Percentiles rank a stretch among this genome's conserved stretches.
phyloP scores from a whole-genome alignment of 2,888 invertebrate genomes.

The Cacoxenus indagator region DNA sequence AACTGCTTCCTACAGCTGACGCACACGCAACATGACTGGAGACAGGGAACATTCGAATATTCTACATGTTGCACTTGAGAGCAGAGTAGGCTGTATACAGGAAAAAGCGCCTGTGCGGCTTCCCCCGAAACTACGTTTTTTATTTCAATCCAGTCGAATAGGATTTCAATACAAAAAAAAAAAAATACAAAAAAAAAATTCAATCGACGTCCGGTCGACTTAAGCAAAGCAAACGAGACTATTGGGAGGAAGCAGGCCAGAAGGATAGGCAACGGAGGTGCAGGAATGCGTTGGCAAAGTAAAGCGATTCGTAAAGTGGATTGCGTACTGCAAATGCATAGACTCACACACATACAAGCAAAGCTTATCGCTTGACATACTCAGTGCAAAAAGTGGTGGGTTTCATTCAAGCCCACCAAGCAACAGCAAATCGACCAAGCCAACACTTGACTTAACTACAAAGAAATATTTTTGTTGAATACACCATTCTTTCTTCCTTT shows the following conservation, averaged over 20 bases:
- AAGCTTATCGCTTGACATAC: neutral
- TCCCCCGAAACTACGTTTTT: slow-evolving; percentile 12
- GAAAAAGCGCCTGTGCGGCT: neutral
- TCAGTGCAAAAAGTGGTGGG: neutral
- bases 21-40: neutral
- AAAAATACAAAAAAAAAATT: neutral
- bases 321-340: slow-evolving; percentile 36
- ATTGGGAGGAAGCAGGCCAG: neutral
- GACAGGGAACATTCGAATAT: too few species aligned
- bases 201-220: slow-evolving; percentile 23
- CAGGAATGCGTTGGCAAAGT: slow-evolving; percentile 12
- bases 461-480: neutral
- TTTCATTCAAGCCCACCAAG: slow-evolving; percentile 59
- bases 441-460: slow-evolving; percentile 14
- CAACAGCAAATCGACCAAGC: too few species aligned
- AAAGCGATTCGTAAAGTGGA: slow-evolving; percentile 51
- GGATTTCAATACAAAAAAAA: slow-evolving; percentile 3
- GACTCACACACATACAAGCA: too few species aligned
- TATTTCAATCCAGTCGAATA: slow-evolving; percentile 9
- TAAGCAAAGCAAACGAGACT: neutral
- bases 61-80: neutral
- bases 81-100: neutral
- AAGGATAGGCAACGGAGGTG: neutral
- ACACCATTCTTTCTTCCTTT: neutral
- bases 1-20: slow-evolving; percentile 7